These are phyloP conservation scores for Sylvia borin DNA, from an alignment of 2,797 vertebrate species.

Conservation along the genomic window DNA sequence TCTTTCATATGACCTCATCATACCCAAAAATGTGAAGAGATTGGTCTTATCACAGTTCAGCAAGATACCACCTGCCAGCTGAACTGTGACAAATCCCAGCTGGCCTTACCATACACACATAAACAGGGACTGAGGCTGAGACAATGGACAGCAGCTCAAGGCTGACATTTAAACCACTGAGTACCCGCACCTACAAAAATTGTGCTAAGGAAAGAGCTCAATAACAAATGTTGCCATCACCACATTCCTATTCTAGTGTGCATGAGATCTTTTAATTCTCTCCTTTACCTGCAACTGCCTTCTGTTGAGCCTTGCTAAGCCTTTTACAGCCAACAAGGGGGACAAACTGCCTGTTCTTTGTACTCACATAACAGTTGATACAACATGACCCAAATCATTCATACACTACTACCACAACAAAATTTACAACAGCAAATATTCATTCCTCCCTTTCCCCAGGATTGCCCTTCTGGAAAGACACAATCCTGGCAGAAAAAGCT, in stretches of 20 bases:
- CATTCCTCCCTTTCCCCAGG: neutral
- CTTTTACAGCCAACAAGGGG: neutral
- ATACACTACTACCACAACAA: neutral
- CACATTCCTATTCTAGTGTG: neutral
- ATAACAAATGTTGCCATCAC: neutral
- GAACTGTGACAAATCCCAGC: slow-evolving; percentile 47
- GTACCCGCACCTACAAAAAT: neutral
- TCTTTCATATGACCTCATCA: neutral
- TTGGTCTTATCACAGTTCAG: slow-evolving; percentile 19
- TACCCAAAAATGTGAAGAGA: slow-evolving; percentile 22
- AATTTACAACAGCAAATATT: neutral
- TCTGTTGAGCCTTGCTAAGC: neutral
- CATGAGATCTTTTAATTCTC: neutral
- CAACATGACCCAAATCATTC: neutral
- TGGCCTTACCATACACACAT: neutral
- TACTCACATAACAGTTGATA: neutral
- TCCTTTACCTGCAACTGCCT: neutral
- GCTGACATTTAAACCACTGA: neutral
- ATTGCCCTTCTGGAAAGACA: neutral
- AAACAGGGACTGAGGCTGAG: neutral
- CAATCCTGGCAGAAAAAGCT: neutral
- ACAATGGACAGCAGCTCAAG: neutral
- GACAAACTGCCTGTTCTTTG: neutral
- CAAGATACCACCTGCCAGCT: slow-evolving; percentile 43
- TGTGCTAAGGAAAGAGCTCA: neutral